Base-by-base conservation (phyloP, 2,113 vertebrate species). In the Barnardius zonarius region DNA sequence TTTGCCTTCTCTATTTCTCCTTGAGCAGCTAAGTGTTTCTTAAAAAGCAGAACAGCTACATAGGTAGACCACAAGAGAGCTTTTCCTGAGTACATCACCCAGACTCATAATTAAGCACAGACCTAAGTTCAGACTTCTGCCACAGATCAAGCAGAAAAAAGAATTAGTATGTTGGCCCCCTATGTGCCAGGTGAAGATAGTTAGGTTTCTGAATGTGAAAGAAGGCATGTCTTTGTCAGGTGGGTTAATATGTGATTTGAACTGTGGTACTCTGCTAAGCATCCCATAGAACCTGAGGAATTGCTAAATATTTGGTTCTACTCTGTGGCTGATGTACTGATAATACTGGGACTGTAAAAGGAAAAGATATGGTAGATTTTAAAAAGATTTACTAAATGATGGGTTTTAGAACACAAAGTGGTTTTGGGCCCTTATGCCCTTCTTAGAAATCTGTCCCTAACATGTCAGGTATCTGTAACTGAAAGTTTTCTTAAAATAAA, bases 161-260 rank as follows among this genome's bases (percentile, higher is more conserved):
- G 11, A 73, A 39, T 80, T 31, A n/a, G 2, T 51, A 25, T 0
- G 0, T 25, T 15, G 5, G 18, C 13, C 22, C 73, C 13, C 25
- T 41, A 2, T 0, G 0, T 57, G 27, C 28, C 24, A 41, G 51
- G 18, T 7, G 2, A 92, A 77, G 66, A 55, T 44, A 2, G 44
- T 25, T 55, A 49, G 2, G 28, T 62, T 81, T 73, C 44, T 88
- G 46, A 17, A 27, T 59, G 30, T 39, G 31, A 83, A 80, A 74
- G 24, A 33, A 49, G 1, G 6, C 3, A 13, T 66, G n/a, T 33
- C 17, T 67, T 69, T 90, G 24, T 83, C 52, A 17, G 9, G 31
- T 74, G 35, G 39, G 35, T 17, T 48, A 82, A 9, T 22, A 27
- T 27, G 23, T 59, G 11, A 49, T 51, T 68, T 77, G 22, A 74